Evolutionary conservation across 2,113 vertebrate genomes (phyloP).

Genomic region (Chlorodrepanis virens): DNA sequence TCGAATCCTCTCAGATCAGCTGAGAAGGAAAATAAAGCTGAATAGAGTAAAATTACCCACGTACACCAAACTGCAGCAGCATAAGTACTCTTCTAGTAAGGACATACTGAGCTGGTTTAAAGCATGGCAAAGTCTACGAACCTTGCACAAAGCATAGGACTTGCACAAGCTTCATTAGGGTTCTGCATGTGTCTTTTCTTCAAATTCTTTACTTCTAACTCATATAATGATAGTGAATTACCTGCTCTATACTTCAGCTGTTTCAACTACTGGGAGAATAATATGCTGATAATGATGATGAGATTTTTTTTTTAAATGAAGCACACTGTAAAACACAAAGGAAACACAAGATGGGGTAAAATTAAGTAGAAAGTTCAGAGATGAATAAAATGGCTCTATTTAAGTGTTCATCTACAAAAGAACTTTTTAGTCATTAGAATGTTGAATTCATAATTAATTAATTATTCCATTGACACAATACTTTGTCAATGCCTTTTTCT

Average conservation of each 20-base stretch:
- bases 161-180: neutral
- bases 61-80: neutral
- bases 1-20: neutral
- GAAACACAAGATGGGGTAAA: neutral
- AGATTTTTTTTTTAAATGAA: neutral
- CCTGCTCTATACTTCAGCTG: neutral
- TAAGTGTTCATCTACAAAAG: neutral
- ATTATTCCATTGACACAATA: neutral
- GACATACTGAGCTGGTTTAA: neutral
- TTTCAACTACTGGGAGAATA: neutral
- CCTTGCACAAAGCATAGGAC: neutral
- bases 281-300: neutral
- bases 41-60: neutral
- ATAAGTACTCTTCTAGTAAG: neutral
- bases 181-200: neutral
- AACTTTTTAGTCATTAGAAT: neutral
- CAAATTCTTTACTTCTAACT: neutral
- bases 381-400: neutral
- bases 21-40: neutral
- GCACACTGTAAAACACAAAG: neutral
- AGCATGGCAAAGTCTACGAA: neutral
- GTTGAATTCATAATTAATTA: neutral
- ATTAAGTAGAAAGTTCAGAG: neutral
- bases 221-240: neutral
- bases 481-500: neutral